These are phyloP conservation scores for Amphiprion percula DNA, from an alignment of 2,113 vertebrate species.

Conservation along the genomic window DNA sequence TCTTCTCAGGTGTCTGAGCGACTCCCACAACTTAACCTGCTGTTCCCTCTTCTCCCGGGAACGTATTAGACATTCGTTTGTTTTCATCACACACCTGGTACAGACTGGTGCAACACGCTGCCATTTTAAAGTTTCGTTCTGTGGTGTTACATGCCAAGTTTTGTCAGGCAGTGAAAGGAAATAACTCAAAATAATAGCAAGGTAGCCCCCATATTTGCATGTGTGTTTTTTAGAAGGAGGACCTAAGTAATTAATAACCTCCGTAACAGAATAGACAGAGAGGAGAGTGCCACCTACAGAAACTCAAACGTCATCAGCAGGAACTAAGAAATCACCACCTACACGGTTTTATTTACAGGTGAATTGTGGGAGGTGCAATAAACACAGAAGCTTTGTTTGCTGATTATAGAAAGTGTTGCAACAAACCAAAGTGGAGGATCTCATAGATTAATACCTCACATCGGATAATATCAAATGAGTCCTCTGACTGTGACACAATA, in stretches of 20 bases:
- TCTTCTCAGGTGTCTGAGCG: slow-evolving; percentile 59
- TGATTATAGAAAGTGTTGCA: background rate
- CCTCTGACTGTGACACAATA: background rate
- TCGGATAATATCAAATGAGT: background rate
- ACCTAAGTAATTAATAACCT: slow-evolving; percentile 13
- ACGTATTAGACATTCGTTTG: slow-evolving; percentile 14
- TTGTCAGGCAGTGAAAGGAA: slow-evolving; percentile 3
- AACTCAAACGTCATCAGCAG: slow-evolving; percentile 29
- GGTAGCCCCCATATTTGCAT: background rate
- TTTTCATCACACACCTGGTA: slow-evolving; percentile 14
- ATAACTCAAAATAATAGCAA: slow-evolving; percentile 28
- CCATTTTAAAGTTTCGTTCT: background rate
- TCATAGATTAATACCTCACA: background rate
- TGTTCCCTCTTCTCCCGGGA: slow-evolving; percentile 1
- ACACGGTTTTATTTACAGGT: slow-evolving; percentile 37
- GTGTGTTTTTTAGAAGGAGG: background rate
- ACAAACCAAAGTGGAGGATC: background rate
- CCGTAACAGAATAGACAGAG: slow-evolving; percentile 16
- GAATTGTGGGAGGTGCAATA: slow-evolving; percentile 5
- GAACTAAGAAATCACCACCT: slow-evolving; percentile 24
- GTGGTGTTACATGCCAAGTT: background rate
- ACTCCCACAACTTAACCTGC: slow-evolving; percentile 58
- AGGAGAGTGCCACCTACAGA: slow-evolving; percentile 48
- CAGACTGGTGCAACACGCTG: background rate
- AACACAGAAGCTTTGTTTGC: background rate